These are phyloP conservation scores for Liolophura sinensis DNA, from an alignment of 1,140 invertebrate genomes.

Conservation along the genomic window DNA sequence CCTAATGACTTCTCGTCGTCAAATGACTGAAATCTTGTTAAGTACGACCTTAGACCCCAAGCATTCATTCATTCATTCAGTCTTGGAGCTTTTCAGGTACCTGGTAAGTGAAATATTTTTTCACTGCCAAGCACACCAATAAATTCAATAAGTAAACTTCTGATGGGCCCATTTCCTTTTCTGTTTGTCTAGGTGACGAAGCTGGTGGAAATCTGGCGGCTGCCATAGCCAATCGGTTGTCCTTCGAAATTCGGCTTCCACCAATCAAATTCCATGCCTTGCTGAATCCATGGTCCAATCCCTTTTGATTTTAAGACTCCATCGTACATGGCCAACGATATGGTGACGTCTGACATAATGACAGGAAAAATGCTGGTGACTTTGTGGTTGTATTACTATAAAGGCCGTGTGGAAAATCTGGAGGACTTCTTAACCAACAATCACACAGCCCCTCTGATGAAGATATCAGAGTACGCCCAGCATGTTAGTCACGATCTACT, in stretches of 20 bases:
- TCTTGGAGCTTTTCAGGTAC: too few species aligned
- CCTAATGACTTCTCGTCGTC: too few species aligned
- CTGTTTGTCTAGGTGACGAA: constrained; percentile 35
- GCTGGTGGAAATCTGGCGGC: constrained; percentile 45
- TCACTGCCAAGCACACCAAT: too few species aligned
- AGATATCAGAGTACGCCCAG: constrained; percentile 34
- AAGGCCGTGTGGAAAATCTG: constrained; percentile 30
- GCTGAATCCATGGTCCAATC: constrained; percentile 41
- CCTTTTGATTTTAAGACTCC: constrained; percentile 40
- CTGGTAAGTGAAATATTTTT: too few species aligned
- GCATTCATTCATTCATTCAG: too few species aligned
- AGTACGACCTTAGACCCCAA: too few species aligned
- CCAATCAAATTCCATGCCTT: constrained; percentile 32
- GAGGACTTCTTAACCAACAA: constrained; percentile 34
- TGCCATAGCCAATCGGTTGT: constrained; percentile 32
- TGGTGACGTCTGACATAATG: constrained; percentile 33
- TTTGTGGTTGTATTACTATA: constrained; percentile 31
- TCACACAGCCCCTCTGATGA: constrained; percentile 35
- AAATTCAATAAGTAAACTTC: too few species aligned
- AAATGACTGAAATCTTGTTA: too few species aligned
- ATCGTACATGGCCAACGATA: constrained; percentile 36
- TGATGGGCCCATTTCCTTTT: neutral
- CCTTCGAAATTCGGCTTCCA: constrained; percentile 17
- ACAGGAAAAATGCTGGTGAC: constrained; percentile 33
- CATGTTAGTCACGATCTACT: constrained; percentile 22